Evolutionary conservation across 1,140 invertebrate species (phyloP).

Genomic region (Limonius californicus): DNA sequence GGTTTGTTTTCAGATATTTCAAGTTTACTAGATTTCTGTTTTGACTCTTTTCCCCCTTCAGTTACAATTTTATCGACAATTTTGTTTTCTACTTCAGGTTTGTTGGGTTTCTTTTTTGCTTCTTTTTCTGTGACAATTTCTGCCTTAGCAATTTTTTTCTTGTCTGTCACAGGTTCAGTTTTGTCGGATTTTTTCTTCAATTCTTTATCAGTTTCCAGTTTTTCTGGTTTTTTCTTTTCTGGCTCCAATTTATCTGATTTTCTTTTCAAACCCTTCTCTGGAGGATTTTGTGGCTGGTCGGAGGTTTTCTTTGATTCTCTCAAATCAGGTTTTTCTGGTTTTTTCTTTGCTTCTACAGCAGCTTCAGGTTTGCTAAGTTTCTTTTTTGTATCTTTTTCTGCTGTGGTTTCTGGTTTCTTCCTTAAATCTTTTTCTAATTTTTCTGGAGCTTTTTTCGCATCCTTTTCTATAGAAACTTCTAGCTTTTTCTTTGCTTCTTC

Average conservation of each 20-base stretch:
- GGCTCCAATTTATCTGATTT: slow-evolving; percentile 12
- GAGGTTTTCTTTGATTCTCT: too few species aligned
- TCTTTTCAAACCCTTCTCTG: not conserved
- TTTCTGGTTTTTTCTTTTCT: slow-evolving; percentile 1
- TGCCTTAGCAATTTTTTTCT: not conserved
- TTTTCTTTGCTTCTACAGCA: not conserved
- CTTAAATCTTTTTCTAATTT: not conserved
- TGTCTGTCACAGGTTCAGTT: not conserved
- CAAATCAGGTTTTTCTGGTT: too few species aligned
- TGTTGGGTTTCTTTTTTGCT: slow-evolving; percentile 8
- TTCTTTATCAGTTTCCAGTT: slow-evolving; percentile 13
- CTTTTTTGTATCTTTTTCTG: not conserved
- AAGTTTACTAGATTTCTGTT: not conserved
- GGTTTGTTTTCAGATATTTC: not conserved
- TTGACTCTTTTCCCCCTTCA: not conserved
- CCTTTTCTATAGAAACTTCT: not conserved
- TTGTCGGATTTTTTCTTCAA: slow-evolving; percentile 9
- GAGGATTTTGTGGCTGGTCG: not conserved
- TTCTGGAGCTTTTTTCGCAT: not conserved
- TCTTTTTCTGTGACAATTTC: slow-evolving; percentile 18
- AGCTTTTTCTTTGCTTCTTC: not conserved
- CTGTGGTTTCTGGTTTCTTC: not conserved
- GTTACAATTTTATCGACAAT: not conserved
- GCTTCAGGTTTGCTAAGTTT: too few species aligned
- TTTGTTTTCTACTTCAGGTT: not conserved